Evolutionary conservation across 2,113 vertebrate species (phyloP), one percentile per base, ranked within the genome.

Genomic region (Lipophrys pholis): DNA sequence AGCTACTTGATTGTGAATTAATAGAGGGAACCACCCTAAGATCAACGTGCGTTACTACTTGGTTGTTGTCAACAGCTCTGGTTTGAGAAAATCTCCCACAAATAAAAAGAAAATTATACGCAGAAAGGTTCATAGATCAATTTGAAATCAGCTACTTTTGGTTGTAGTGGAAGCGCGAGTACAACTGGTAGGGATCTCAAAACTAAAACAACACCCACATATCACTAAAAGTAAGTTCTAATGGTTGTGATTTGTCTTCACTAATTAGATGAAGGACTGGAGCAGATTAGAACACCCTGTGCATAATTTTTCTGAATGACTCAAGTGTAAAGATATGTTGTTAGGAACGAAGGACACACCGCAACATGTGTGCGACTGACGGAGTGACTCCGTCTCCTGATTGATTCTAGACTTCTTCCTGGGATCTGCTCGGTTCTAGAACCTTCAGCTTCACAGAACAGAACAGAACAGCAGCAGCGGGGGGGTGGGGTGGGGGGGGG

Each of bases 401-500:
- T 55, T 52, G 61, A 15, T 61, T 55, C 58, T 21, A 43, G 54
- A 69, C 15, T 11, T 30, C 21, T 30, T 30, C 21, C 12, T 1
- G 10, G 0, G 14, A 0, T 38, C 38, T 55, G 43, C 35, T 45
- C 42, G 50, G 15, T 64, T 51, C 63, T 38, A 60, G 39, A 63
- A 55, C 42, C 58, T 49, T 39, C 11, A n/a, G 52, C 40, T 39
- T 59, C 58, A 67, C 51, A 48, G 30, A 72, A 64, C 73, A 68
- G 42, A 30, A 30, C 55, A 52, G 21, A 17, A 45, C 65, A 61
- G 53, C 65, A 56, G 53, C 2, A 4, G 60, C 42, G 56, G 63
- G 76, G 69, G 36, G 8, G 38, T 66, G 73, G 62, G 69, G 65
- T 68, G 81, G 56, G 69, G 67, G 63, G 52, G 64, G 80, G 52